Conservation (phyloP, 2,113 vertebrate genomes). For the Hippocampus comes region DNA sequence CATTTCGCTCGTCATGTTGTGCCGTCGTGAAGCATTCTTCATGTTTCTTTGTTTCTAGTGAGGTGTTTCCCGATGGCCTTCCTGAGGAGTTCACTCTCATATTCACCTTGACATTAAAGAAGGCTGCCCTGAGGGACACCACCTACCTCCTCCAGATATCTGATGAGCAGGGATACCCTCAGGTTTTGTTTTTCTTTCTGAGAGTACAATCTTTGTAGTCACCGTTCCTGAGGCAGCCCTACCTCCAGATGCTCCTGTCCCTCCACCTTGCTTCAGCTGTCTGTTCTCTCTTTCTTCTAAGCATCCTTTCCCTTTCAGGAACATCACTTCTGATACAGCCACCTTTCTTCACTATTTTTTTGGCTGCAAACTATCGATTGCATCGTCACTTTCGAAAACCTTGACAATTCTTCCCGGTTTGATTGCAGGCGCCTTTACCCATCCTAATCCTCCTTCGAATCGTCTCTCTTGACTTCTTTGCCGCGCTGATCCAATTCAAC, state of each 20-base stretch:
- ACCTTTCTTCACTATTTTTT: neutral
- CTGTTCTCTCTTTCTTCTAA: neutral
- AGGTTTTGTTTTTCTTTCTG: constrained; percentile 70
- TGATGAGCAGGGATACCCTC: constrained; percentile 83
- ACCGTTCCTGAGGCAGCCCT: neutral
- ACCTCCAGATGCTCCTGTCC: neutral
- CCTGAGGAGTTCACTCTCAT: constrained; percentile 85
- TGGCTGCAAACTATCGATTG: no score
- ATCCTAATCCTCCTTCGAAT: constrained; percentile 29
- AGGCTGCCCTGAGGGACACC: constrained; percentile 79
- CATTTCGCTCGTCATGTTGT: no score
- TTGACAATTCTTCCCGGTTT: constrained; percentile 46
- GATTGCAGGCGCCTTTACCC: constrained; percentile 35
- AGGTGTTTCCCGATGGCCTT: constrained; percentile 84
- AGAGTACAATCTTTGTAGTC: neutral
- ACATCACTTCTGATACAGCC: constrained; percentile 25
- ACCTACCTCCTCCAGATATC: constrained; percentile 91
- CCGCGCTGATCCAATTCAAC: constrained; percentile 19
- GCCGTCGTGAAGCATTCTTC: neutral
- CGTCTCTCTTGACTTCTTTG: constrained; percentile 7
- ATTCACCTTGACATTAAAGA: constrained; percentile 88
- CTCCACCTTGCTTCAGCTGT: neutral
- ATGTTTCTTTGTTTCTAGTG: constrained; percentile 64
- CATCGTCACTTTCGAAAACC: neutral
- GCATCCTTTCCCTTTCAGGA: neutral